Evolutionary conservation across 2,113 vertebrate genomes (phyloP), one percentile per base, ranked within the genome.

Genomic region (Geothlypis trichas): DNA sequence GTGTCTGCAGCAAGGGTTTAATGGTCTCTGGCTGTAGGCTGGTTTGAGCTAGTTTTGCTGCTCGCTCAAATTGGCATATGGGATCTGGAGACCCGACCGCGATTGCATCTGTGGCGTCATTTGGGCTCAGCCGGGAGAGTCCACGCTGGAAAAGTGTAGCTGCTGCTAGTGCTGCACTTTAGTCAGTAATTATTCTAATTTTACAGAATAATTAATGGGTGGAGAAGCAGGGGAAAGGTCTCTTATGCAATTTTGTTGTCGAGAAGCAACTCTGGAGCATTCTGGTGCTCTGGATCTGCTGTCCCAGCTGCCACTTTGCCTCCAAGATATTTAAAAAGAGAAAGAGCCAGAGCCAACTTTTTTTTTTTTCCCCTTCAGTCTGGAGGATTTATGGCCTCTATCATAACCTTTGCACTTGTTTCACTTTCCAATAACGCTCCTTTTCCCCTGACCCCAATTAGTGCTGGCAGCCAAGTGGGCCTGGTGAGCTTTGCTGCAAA

Each of bases 1-100:
- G 69, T 59, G 78, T 54, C 16, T 72, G 30, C 1, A 80, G 31
- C 59, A 49, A 84, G 81, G 49, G 71, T 68, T 89, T 89, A 62
- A 84, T 54, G 47, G 41, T 66, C 58, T 58, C 89, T 86, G 87
- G 59, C 18, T 13, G 19, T 23, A 17, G 76, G 54, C 93, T 95
- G 85, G 76, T 80, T 90, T 78, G 51, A 94, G 41, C 73, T 62
- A 39, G 87, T 28, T 85, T 41, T 77, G 71, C 73, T 91, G 42
- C 57, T 68, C 66, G 74, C 58, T 91, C 30, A 23, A 52, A 16
- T 27, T 27, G 58, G 68, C 31, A 4, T 18, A 2, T n/a, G 74
- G 59, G 68, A 93, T 66, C 67, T 51, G 66, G 73, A 71, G 74
- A 85, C 51, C 0, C 1, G 16, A 69, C 58, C 73, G 13, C 1